Evolutionary conservation across 2,888 invertebrate genomes (phyloP), one percentile per base, ranked within the genome.

Genomic region (Lasioglossum vierecki): DNA sequence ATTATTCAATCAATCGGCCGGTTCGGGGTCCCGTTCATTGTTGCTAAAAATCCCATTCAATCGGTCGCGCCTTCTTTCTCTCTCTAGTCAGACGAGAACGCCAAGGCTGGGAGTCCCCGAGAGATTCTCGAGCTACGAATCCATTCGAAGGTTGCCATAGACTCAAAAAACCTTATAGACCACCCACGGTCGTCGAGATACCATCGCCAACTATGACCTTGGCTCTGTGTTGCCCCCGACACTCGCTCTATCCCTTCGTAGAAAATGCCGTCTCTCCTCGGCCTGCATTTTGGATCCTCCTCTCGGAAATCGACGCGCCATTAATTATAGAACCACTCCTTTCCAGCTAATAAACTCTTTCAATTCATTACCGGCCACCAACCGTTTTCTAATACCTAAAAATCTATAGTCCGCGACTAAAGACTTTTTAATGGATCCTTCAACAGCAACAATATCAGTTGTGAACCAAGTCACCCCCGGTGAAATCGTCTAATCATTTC

Each of bases 161-260:
- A 71, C 30, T 71, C 57, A 39, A 79, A 85, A 78, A 30, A 80
- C 63, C 35, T 68, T 70, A 57, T n/a, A 35, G 77, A 74, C 85
- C 81, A 86, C 79, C 79, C 79, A 86, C 75, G 35, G 74, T 46
- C 66, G 39, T 41, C 22, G 49, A 57, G 82, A 75, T 75, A 74
- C 53, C 44, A 76, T 79, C 79, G 26, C 13, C 68, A 53, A 13
- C 44, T 15, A 35, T 57, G 57, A 76, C 80, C 80, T 84, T 72
- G 79, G 57, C 8, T 39, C 73, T 66, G 30, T 41, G 49, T 49
- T 15, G 68, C 57, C 30, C n/a, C 72, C 13, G 46, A 57, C 39
- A n/a, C 70, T 73, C 66, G n/a, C 15, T 68, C 76, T 75, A 72
- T 77, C 26, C 5, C 41, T 74, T 82, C 68, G 15, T 39, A 57